Conservation (phyloP, 2,888 invertebrate species). For the Leptopilina myrica region DNA sequence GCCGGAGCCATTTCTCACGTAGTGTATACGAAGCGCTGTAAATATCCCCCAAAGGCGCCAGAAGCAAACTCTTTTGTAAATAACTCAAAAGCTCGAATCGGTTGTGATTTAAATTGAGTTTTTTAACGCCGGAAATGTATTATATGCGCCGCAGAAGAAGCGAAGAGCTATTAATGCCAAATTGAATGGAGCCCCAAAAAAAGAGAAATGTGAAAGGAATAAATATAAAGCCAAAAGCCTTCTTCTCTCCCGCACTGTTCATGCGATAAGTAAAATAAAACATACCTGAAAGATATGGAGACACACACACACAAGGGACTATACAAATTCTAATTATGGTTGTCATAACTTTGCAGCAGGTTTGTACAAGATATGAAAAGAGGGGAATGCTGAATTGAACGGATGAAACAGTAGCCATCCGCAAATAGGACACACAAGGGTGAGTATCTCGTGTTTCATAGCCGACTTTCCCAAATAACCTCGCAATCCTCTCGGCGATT, state of each 20-base stretch:
- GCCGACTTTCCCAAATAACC: slow-evolving; percentile 41
- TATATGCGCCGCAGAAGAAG: not conserved
- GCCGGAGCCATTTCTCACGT: slow-evolving; percentile 71
- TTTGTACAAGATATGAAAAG: slow-evolving; percentile 35
- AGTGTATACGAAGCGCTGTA: slow-evolving; percentile 62
- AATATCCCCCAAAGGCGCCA: slow-evolving; percentile 71
- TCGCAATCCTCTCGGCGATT: slow-evolving; percentile 33
- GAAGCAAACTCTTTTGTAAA: slow-evolving; percentile 53
- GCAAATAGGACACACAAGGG: slow-evolving; percentile 37
- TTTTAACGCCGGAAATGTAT: slow-evolving; percentile 23
- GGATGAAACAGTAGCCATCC: slow-evolving; percentile 36
- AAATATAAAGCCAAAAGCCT: not conserved
- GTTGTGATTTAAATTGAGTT: slow-evolving; percentile 19
- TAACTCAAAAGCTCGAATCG: slow-evolving; percentile 24
- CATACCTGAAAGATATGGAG: slow-evolving; percentile 5
- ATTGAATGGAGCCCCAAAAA: not conserved
- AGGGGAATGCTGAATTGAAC: slow-evolving; percentile 32
- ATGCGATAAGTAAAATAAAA: slow-evolving; percentile 16
- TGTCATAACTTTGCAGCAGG: slow-evolving; percentile 30
- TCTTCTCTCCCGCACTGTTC: not conserved
- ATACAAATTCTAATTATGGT: slow-evolving; percentile 35
- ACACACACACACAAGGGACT: slow-evolving; percentile 14
- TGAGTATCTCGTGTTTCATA: slow-evolving; percentile 39
- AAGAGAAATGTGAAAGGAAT: not conserved
- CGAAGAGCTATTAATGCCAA: not conserved